Evolutionary conservation across 2,797 vertebrate genomes (phyloP), one percentile per base, ranked within the genome.

Genomic region (Ambastaia sidthimunki): DNA sequence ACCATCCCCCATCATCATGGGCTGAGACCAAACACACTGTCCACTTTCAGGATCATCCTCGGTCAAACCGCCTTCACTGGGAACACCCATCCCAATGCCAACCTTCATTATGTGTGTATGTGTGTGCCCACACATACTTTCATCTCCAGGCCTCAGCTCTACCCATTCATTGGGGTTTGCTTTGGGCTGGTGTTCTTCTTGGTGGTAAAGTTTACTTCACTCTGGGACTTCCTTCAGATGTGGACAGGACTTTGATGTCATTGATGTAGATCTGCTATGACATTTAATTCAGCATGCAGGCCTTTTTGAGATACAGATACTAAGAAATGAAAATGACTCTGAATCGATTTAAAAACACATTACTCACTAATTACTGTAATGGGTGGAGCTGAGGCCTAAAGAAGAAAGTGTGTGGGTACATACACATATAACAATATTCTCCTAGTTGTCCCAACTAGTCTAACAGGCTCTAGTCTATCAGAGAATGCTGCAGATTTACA

Each of bases 111-210:
- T 63, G 55, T 60, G 54, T 82, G 71, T 59, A 37, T 37, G 34
- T 67, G 70, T 71, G 44, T 34, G 67, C 72, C 50, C 76, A 59
- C 76, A 77, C 69, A 28, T 7, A 23, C 60, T 67, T 76, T 70
- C 47, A 74, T 6, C 70, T 62, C 71, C 63, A 16, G 18, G 48
- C 54, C 44, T 70, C 82, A 82, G 77, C 68, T 55, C 69, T 85
- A 88, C 82, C 88, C 86, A 83, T 82, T 90, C 87, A 90, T 85
- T 90, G 84, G 83, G 87, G 79, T 80, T 87, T 66, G 70, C 66
- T 71, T 21, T 80, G 71, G 76, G 31, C 85, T 89, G 82, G 90
- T 90, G 89, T 89, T 91, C 84, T 89, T 80, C 81, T 79, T 83
- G 82, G 74, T 71, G 85, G 86, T 85, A 80, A 85, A 82, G 84